Base-by-base conservation (phyloP, 2,113 vertebrate species). In the Varanus komodoensis region DNA sequence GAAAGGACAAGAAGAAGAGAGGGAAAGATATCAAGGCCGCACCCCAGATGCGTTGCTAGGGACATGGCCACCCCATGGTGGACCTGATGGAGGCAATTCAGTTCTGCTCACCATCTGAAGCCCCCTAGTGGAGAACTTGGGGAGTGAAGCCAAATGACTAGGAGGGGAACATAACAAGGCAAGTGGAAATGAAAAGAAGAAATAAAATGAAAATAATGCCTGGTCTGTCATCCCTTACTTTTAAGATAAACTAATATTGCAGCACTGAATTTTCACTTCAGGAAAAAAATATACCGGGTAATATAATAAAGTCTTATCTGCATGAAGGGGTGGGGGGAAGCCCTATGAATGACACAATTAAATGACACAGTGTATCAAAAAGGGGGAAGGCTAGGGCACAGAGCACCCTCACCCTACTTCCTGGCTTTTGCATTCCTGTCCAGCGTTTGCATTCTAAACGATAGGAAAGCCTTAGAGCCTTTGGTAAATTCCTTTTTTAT, bases 331-430 rank as follows among this genome's bases (percentile, higher is more conserved):
- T 44, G 38, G 38, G 38, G 38, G 38, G 38, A 34, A 44, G 11
- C 14, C 23, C 12, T n/a, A 69, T 54, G 32, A 2, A 82, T 82
- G 71, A 27, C 44, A 54, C 34, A 54, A 38, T 11, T 21, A 25
- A 75, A 25, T 75, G 25, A 48, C 29, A n/a, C 32, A 75, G 14
- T 87, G 29, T 92, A 84, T 38, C 23, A 71, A 87, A 89, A 21
- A 87, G 90, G 48, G 77, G 81, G 61, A 75, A 25, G 8, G 61
- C 12, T 85, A 86, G n/a, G n/a, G n/a, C n/a, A 54, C 21, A 80
- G 29, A 34, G 6, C 12, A 1, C 8, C 3, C 19, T 7, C n/a
- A 19, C 73, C n/a, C 25, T 6, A 6, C 3, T 25, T 84, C 15
- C 73, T 8, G 7, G 6, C 32, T 57, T 61, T 0, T 77, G 19